Conservation (phyloP, 2,113 vertebrate genomes). For the Pteropus alecto region DNA sequence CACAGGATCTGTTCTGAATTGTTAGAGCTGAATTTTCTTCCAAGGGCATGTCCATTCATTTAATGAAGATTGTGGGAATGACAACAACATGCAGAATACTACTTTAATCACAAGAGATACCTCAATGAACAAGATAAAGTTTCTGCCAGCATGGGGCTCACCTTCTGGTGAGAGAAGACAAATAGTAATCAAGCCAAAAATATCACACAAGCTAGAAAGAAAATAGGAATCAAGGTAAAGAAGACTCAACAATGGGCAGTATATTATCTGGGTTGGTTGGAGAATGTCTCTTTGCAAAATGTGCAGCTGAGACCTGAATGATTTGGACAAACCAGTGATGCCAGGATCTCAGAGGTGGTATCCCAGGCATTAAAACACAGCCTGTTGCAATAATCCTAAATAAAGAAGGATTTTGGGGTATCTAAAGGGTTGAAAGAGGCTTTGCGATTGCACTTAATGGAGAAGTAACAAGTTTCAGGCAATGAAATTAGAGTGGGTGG, state of each 20-base stretch:
- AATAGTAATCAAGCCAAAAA: neutral
- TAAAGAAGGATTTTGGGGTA: neutral
- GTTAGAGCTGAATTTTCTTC: neutral
- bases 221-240: neutral
- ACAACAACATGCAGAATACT: fast-evolving
- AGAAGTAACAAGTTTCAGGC: neutral
- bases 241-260: neutral
- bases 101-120: neutral
- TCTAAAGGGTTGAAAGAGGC: neutral
- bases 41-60: neutral
- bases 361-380: neutral
- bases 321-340: neutral
- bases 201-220: neutral
- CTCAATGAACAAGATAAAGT: neutral
- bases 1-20: neutral
- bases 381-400: neutral
- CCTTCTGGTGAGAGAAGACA: neutral
- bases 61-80: neutral
- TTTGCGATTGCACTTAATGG: neutral
- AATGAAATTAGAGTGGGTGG: neutral
- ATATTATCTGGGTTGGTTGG: neutral
- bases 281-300: neutral
- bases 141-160: neutral
- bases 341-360: neutral
- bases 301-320: neutral